These are phyloP conservation scores for Phaonia tiefii DNA, from an alignment of 2,888 invertebrate species.

Conservation along the genomic window DNA sequence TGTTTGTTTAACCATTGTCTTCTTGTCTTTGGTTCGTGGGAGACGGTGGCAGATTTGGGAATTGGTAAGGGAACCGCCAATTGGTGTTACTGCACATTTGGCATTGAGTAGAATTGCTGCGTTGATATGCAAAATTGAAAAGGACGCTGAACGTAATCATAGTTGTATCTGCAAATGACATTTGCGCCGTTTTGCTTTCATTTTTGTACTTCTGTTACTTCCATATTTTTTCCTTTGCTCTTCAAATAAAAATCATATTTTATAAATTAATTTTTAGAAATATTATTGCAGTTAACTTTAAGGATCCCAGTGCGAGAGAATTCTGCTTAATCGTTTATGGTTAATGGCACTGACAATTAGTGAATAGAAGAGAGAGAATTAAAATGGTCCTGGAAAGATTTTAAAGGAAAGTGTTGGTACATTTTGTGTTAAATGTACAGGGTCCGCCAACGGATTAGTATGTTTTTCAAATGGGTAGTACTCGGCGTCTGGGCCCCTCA, in stretches of 20 bases:
- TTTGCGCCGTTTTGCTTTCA: constrained; percentile 59
- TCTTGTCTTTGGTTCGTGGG: background rate
- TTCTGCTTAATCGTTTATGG: constrained; percentile 32
- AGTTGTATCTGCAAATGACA: constrained; percentile 62
- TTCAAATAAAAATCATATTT: constrained; percentile 64
- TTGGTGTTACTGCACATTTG: constrained; percentile 36
- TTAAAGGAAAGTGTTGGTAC: no score
- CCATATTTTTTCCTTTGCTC: background rate
- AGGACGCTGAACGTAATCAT: constrained; percentile 22
- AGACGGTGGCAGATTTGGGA: constrained; percentile 26
- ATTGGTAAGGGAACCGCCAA: background rate
- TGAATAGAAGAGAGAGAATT: background rate
- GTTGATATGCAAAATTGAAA: background rate
- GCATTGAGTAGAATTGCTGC: constrained; percentile 11
- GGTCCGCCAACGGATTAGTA: no score
- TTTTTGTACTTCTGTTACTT: constrained; percentile 12
- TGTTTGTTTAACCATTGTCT: constrained; percentile 16
- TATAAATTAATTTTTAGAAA: constrained; percentile 57
- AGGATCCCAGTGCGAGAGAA: background rate
- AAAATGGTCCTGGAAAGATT: no score
- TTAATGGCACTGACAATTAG: constrained; percentile 4
- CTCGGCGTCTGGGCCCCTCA: no score
- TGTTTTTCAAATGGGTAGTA: no score
- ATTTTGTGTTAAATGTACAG: no score
- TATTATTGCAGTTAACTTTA: constrained; percentile 53